Base-by-base conservation (phyloP, 2,113 vertebrate species). In the Ibidorhyncha struthersii region DNA sequence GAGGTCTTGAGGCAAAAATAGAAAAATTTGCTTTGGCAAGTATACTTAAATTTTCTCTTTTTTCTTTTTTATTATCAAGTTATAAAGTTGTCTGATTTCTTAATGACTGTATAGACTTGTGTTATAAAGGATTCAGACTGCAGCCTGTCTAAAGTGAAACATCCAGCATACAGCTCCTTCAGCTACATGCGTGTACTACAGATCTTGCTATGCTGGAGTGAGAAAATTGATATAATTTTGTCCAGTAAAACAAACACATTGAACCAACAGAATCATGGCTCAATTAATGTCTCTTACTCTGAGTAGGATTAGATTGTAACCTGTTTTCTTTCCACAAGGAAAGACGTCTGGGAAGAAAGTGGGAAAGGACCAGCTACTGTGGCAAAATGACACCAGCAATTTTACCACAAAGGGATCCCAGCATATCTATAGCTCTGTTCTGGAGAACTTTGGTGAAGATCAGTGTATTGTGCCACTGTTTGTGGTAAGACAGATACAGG, bases 391-490 rank as follows among this genome's bases (percentile, higher is more conserved):
- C 14, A 53, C 9, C 19, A 34, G 9, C 5, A 50, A 12, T 62
- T 74, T 62, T 58, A 41, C 12, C 18, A 53, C 30, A 34, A 12
- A 78, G 45, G 22, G 34, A 55, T 81, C 9, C 26, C 36, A 63
- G 1, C 0, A 0, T 18, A 62, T 36, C 4, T 22, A 27, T 13
- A 40, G 12, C 27, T 82, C 52, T 85, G 32, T 30, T 30, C 22
- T 83, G 56, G 78, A 66, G 61, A 84, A 12, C 36, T 71, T 66
- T 22, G 61, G 18, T 74, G 55, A 61, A 82, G 27, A 38, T 59
- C 47, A 8, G 56, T 29, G 14, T 5, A 1, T 15, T 26, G 22
- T 43, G 50, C 32, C 25, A 27, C 23, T 36, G 7, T 58, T 56
- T 82, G 16, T 88, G 49, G 6, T 38, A 69, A 61, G 15, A 56